Percentiles rank a stretch among this genome's conserved stretches.
These are phyloP conservation scores for Meandrina meandrites DNA, from an alignment of 92 coral and sea anemone species.

Conservation along the genomic window DNA sequence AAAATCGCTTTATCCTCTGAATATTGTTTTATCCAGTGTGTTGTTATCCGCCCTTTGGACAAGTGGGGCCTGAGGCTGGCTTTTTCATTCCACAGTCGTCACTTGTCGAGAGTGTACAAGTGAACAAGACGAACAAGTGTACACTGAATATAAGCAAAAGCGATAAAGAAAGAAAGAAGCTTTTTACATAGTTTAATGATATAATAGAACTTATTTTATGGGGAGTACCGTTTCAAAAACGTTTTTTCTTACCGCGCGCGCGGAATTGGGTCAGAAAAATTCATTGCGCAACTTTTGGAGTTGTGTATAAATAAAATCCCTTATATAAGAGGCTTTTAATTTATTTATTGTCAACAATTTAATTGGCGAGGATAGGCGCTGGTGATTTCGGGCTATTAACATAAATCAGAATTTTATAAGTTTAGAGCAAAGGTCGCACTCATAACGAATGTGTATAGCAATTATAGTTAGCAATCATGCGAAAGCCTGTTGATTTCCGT, in stretches of 20 bases:
- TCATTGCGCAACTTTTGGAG: not conserved
- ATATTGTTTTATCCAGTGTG: no score
- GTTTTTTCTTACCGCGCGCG: not conserved
- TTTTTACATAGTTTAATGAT: no score
- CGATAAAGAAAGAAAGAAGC: no score
- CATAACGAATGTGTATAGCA: not conserved
- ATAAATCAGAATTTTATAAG: not conserved
- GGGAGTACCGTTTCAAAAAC: not conserved
- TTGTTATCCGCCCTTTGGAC: no score
- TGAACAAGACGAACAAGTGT: no score
- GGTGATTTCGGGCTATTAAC: not conserved
- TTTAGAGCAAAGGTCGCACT: constrained; percentile 6
- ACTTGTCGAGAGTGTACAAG: no score
- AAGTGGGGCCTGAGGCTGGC: no score
- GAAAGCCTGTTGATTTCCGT: not conserved
- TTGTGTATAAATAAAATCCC: not conserved
- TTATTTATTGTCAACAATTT: constrained; percentile 7
- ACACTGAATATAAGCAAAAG: no score
- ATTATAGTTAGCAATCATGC: constrained; percentile 9
- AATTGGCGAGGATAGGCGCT: not conserved
- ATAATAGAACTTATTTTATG: no score
- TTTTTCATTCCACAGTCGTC: no score
- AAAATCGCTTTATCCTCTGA: no score
- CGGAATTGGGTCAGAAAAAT: not conserved
- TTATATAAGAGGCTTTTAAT: not conserved